Conservation (phyloP, 2,113 vertebrate species). For the Podarcis cretensis region DNA sequence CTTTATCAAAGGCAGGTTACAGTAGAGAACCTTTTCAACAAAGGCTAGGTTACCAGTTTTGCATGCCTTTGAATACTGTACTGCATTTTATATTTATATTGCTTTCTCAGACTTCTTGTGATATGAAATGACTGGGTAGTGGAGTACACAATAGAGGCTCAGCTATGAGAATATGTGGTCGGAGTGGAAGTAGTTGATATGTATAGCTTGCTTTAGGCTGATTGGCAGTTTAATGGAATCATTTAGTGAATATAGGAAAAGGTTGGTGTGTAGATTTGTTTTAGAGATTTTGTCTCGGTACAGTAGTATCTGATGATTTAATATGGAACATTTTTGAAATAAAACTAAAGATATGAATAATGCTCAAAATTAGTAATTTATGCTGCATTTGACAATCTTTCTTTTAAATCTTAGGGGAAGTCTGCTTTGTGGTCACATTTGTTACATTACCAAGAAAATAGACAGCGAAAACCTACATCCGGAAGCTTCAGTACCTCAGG, state of each 20-base stretch:
- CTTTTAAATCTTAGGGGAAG: conserved; percentile 84
- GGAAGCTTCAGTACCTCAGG: conserved; percentile 89
- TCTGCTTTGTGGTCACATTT: conserved; percentile 98
- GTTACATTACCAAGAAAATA: conserved; percentile 94
- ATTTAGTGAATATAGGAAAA: too few species aligned
- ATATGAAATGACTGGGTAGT: too few species aligned
- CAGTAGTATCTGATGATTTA: neutral
- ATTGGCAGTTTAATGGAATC: too few species aligned
- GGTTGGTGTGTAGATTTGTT: too few species aligned
- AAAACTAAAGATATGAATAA: neutral
- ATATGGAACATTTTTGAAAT: neutral
- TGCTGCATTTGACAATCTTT: neutral
- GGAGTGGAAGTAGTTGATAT: too few species aligned
- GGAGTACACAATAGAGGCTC: too few species aligned
- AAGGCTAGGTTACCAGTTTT: neutral
- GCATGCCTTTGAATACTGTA: neutral
- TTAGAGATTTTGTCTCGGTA: neutral
- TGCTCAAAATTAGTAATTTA: neutral
- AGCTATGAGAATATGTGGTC: too few species aligned
- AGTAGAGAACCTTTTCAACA: neutral
- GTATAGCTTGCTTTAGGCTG: too few species aligned
- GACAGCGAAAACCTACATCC: conserved; percentile 90
- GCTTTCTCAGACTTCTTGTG: too few species aligned
- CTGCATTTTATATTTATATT: neutral
- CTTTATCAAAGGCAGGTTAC: neutral